Conservation (phyloP, 1,140 invertebrate genomes). For the Ephestia elutella region DNA sequence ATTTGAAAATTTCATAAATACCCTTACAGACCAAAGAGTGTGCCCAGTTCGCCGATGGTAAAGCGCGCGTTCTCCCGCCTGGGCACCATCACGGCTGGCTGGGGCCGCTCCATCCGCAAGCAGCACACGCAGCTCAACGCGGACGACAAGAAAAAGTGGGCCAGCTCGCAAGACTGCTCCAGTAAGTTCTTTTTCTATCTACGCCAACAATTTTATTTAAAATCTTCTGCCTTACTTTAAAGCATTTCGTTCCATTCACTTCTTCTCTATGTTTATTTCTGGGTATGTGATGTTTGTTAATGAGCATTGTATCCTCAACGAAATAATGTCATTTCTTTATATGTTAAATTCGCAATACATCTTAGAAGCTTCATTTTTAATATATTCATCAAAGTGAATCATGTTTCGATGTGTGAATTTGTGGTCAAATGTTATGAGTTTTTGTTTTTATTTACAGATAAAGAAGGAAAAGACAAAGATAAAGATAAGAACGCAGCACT, state of each 20-base stretch:
- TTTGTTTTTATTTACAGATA: constrained; percentile 69
- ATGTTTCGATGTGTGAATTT: too few relatives aligned
- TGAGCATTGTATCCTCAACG: too few relatives aligned
- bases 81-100: constrained; percentile 91
- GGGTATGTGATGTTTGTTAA: too few relatives aligned
- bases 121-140: constrained; percentile 82
- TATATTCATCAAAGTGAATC: neutral
- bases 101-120: constrained; percentile 88
- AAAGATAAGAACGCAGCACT: constrained; percentile 84
- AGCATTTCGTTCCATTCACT: too few relatives aligned
- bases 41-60: constrained; percentile 95
- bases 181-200: constrained; percentile 75
- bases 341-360: too few relatives aligned
- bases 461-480: constrained; percentile 86
- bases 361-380: too few relatives aligned
- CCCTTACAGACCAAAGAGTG: constrained; percentile 88
- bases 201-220: too few relatives aligned
- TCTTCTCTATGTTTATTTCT: too few relatives aligned
- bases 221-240: too few relatives aligned
- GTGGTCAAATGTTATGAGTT: neutral
- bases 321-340: too few relatives aligned
- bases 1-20: too few relatives aligned
- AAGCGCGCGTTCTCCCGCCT: constrained; percentile 92
- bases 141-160: constrained; percentile 94
- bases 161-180: constrained; percentile 93